phyloP scores from a whole-genome alignment of 1,140 invertebrate species.

The Probaryconus sp. region DNA sequence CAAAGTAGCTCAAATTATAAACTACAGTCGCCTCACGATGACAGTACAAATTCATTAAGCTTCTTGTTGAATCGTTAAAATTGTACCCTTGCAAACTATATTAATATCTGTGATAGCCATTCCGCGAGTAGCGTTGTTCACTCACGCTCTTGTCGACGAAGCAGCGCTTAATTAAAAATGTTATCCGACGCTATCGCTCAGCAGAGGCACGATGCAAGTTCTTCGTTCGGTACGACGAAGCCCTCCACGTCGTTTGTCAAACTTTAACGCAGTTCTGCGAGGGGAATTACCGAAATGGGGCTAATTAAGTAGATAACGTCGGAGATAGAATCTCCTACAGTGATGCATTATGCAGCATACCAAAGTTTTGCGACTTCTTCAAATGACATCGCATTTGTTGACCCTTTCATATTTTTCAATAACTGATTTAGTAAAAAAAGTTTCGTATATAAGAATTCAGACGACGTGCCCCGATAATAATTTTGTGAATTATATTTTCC shows the following conservation, averaged over 20 bases:
- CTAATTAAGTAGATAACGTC: conserved; percentile 71
- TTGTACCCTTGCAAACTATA: conserved; percentile 42
- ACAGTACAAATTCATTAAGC: conserved; percentile 35
- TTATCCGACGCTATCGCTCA: conserved; percentile 64
- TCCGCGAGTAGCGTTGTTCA: conserved; percentile 44
- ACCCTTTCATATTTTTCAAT: conserved; percentile 10
- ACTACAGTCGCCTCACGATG: not conserved
- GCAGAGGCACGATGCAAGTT: conserved; percentile 57
- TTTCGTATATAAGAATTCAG: no score
- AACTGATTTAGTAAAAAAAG: conserved; percentile 4
- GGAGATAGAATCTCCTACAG: conserved; percentile 57
- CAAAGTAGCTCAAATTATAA: no score
- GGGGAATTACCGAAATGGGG: conserved; percentile 65
- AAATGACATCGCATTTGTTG: conserved; percentile 26
- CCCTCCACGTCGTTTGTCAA: conserved; percentile 67
- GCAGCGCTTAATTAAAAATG: conserved; percentile 71
- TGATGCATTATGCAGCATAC: conserved; percentile 55
- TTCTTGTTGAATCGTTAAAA: conserved; percentile 43
- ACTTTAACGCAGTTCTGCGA: conserved; percentile 57
- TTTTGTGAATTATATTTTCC: no score
- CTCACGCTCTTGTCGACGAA: conserved; percentile 43
- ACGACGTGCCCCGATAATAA: no score
- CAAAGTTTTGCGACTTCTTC: conserved; percentile 32
- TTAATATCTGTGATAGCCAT: conserved; percentile 48
- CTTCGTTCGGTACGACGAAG: conserved; percentile 46